phyloP scores from a whole-genome alignment of 2,888 invertebrate genomes.

The Osedax frankpressi region DNA sequence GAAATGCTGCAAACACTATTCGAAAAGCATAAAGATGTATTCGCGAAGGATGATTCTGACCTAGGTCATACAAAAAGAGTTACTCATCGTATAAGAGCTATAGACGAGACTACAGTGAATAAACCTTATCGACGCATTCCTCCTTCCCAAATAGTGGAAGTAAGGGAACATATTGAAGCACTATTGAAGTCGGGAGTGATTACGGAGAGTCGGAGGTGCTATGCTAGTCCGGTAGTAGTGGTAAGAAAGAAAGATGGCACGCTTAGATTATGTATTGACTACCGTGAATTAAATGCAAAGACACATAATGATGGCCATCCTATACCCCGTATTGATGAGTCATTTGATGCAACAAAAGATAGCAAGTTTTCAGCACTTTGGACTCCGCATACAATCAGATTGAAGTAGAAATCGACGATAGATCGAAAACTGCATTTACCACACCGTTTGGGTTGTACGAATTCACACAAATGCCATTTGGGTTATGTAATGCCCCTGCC shows the following conservation, averaged over 20 bases:
- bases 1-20: background rate
- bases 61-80: background rate
- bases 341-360: background rate
- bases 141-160: background rate
- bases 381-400: background rate
- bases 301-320: background rate
- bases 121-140: background rate
- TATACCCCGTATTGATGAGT: background rate
- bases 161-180: background rate
- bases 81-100: background rate
- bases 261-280: background rate
- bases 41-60: background rate
- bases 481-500: conserved; percentile 25
- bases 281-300: background rate
- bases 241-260: background rate
- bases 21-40: background rate
- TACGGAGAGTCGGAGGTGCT: background rate
- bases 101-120: background rate
- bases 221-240: background rate
- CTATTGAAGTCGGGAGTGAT: background rate
- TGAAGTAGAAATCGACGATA: background rate
- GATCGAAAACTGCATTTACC: background rate
- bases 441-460: background rate
- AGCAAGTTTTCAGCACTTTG: background rate
- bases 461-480: conserved; percentile 23